Percentiles rank a stretch among this genome's conserved stretches.
phyloP scores from a whole-genome alignment of 2,888 invertebrate genomes.

The Germaria angustata region DNA sequence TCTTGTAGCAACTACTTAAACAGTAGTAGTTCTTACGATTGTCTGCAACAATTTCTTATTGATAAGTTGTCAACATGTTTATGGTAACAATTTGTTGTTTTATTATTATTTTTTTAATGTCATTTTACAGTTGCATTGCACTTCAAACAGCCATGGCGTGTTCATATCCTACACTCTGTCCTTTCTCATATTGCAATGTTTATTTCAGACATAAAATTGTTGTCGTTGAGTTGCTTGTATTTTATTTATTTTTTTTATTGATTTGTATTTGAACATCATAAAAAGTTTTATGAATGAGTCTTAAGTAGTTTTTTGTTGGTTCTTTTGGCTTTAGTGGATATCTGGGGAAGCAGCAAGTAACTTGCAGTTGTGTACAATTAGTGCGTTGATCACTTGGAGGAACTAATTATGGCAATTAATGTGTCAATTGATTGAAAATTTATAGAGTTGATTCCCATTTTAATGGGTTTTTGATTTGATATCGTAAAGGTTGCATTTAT shows the following conservation, averaged over 20 bases:
- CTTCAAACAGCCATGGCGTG: not conserved
- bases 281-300: constrained; percentile 54
- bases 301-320: not conserved
- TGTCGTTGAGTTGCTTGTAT: constrained; percentile 4
- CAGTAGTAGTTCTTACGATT: constrained; percentile 62
- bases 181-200: not conserved
- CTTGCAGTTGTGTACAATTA: constrained; percentile 24
- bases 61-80: constrained; percentile 66
- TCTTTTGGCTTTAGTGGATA: not conserved
- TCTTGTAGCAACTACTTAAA: constrained; percentile 44
- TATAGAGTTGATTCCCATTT: constrained; percentile 61
- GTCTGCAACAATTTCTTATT: constrained; percentile 63
- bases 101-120: not conserved
- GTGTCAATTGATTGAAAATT: constrained; percentile 66
- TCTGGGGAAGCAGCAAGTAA: constrained; percentile 11
- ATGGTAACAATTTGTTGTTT: constrained; percentile 62
- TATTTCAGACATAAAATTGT: constrained; percentile 31
- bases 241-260: constrained; percentile 53
- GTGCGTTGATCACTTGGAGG: constrained; percentile 42
- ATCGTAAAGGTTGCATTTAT: constrained; percentile 54
- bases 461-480: constrained; percentile 59
- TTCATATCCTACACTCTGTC: constrained; percentile 28
- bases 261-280: constrained; percentile 41
- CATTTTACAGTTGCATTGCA: not conserved
- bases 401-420: constrained; percentile 67